Conservation (phyloP, 2,797 vertebrate genomes). For the Coregonus ussuriensis region DNA sequence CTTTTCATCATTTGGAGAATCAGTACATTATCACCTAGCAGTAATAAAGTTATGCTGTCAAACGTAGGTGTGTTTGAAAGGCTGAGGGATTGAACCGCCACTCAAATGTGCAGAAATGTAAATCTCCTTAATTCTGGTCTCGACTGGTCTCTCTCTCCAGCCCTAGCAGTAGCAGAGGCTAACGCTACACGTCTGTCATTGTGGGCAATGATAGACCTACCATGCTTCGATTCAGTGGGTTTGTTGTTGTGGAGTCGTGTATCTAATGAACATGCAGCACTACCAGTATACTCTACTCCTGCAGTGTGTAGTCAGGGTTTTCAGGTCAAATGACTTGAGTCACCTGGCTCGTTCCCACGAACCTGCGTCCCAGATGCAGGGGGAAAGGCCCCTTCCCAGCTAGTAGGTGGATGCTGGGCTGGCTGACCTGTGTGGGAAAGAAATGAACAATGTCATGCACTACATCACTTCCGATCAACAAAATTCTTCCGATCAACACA, state of each 20-base stretch:
- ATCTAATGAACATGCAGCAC: background rate
- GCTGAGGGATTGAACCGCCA: slow-evolving; percentile 25
- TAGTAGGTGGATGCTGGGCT: no score
- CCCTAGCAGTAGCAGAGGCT: no score
- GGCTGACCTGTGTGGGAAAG: no score
- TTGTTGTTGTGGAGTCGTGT: background rate
- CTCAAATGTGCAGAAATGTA: slow-evolving; percentile 20
- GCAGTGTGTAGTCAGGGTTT: background rate
- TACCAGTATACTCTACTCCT: background rate
- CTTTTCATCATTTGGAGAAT: slow-evolving; percentile 45
- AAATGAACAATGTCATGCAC: no score
- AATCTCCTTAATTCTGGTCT: slow-evolving; percentile 47
- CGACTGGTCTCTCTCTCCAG: background rate
- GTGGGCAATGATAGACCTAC: background rate
- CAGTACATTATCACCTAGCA: slow-evolving; percentile 46
- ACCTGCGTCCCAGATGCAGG: background rate
- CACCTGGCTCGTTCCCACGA: background rate
- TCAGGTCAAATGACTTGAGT: background rate
- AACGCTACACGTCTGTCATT: background rate
- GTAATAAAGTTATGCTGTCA: slow-evolving; percentile 39
- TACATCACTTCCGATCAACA: no score
- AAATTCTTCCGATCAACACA: no score
- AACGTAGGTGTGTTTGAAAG: slow-evolving; percentile 32
- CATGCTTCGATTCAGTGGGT: background rate
- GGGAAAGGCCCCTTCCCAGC: no score